Conservation (phyloP, 1,140 invertebrate species). For the Yoshiicerus persimilis region DNA sequence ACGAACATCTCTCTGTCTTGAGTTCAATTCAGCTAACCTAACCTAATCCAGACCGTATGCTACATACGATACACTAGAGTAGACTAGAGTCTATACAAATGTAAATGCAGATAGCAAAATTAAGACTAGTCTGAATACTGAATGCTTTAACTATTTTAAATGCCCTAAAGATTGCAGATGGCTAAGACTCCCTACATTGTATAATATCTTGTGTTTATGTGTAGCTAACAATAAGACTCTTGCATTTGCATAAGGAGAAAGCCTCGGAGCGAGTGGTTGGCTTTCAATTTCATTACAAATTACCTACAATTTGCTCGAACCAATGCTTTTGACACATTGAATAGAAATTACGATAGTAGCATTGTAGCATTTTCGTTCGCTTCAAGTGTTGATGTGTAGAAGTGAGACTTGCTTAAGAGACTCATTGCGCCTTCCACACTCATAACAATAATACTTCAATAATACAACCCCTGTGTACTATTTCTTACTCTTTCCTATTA, state of each 20-base stretch:
- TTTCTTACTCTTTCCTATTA: background rate
- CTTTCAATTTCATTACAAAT: constrained; percentile 15
- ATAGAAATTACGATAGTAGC: background rate
- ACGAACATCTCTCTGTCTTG: background rate
- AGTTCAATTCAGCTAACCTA: background rate
- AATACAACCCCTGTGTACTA: background rate
- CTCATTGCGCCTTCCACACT: background rate
- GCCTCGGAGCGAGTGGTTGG: background rate
- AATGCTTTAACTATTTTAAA: background rate
- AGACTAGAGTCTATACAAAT: background rate
- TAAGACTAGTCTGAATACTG: background rate
- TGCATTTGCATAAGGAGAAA: background rate
- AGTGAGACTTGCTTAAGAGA: background rate
- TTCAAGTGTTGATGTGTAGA: background rate
- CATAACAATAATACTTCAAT: background rate
- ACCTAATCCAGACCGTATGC: background rate
- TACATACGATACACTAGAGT: background rate
- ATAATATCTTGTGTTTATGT: background rate
- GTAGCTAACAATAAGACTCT: background rate
- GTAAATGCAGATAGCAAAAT: background rate
- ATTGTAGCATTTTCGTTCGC: background rate
- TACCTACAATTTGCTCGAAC: background rate
- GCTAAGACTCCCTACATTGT: background rate
- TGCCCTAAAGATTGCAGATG: background rate
- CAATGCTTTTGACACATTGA: background rate